Percentiles rank a stretch among this genome's conserved stretches.
Evolutionary conservation across 2,888 invertebrate species (phyloP).

Genomic region (Bruchidius siliquastri): DNA sequence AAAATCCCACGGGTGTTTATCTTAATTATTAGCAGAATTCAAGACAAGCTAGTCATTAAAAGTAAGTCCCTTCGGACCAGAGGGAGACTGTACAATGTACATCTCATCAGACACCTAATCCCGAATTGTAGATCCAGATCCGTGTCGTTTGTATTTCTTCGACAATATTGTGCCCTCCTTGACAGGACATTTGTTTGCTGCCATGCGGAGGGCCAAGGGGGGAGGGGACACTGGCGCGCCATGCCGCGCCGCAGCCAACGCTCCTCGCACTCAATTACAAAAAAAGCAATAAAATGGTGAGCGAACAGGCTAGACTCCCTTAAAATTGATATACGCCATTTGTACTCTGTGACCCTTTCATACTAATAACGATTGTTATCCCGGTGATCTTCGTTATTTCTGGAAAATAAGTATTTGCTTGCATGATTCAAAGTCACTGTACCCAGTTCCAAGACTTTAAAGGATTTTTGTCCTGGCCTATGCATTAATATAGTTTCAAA

Average conservation of each 20-base stretch:
- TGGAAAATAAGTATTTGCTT: too few species aligned
- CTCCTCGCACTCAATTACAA: neutral
- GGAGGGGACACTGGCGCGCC: neutral
- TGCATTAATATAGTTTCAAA: too few species aligned
- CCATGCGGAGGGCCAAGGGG: neutral
- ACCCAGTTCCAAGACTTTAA: too few species aligned
- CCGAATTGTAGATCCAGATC: slow-evolving; percentile 34
- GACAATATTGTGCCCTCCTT: neutral
- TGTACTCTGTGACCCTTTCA: neutral
- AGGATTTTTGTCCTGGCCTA: too few species aligned
- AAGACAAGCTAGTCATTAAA: slow-evolving; percentile 49
- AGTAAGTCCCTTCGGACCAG: slow-evolving; percentile 42
- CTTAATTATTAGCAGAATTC: slow-evolving; percentile 47
- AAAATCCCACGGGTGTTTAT: slow-evolving; percentile 48
- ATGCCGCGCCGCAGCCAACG: neutral
- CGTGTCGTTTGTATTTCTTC: slow-evolving; percentile 27
- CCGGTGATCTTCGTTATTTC: too few species aligned
- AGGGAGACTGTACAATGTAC: slow-evolving; percentile 22
- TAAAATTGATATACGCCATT: neutral
- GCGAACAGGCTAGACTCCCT: neutral
- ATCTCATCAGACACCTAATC: slow-evolving; percentile 47
- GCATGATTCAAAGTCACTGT: too few species aligned
- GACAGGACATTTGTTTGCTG: neutral
- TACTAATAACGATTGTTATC: neutral
- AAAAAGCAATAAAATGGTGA: neutral